Conservation (phyloP, 2,113 vertebrate species). For the Camelus bactrianus region DNA sequence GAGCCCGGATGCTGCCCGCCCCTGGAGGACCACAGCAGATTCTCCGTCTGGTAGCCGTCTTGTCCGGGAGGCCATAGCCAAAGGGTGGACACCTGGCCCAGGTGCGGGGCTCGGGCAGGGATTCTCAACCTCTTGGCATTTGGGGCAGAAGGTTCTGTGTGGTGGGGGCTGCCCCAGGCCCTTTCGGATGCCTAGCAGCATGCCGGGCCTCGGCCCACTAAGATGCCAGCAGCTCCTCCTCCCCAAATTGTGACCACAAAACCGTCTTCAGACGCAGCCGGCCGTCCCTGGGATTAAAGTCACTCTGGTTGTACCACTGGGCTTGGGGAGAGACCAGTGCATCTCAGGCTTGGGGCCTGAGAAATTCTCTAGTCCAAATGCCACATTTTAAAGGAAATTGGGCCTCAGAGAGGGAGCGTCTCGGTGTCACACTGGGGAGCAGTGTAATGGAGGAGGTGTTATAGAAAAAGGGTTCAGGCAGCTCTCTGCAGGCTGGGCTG, state of each 20-base stretch:
- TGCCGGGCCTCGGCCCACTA: not conserved
- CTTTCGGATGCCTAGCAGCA: not conserved
- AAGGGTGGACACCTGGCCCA: not conserved
- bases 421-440: not conserved
- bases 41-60: not conserved
- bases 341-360: not conserved
- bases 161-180: not conserved
- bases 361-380: not conserved
- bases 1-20: not conserved
- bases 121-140: not conserved
- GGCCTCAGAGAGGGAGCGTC: not conserved
- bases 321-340: rapidly evolving
- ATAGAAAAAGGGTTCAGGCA: not conserved
- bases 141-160: not conserved
- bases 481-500: not conserved
- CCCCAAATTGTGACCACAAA: not conserved
- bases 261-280: not conserved
- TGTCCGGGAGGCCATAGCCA: not conserved
- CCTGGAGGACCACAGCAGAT: too few relatives aligned
- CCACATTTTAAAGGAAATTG: not conserved
- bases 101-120: not conserved
- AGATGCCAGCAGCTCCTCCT: not conserved
- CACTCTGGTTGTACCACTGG: not conserved
- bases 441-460: not conserved
- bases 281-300: not conserved